Base-by-base conservation (phyloP, 1,140 invertebrate genomes). In the Neelides sp. region DNA sequence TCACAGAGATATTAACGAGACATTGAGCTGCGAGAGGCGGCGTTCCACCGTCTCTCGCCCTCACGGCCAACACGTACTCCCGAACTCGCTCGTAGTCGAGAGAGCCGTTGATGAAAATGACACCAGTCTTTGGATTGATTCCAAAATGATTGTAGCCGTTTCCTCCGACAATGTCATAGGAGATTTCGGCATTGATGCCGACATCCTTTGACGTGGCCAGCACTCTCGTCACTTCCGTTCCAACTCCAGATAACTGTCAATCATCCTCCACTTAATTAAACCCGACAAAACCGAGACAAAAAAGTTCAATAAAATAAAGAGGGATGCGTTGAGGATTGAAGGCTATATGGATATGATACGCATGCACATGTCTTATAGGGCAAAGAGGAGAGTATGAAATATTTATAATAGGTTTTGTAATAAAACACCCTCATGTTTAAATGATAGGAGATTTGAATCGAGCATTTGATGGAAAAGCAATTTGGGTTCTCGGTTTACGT, bases 111-210 rank as follows among this genome's bases (percentile, higher is more conserved):
- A 93, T 76, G 17, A 70, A 75, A 26, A 96, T 75, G 0, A 82
- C 74, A 61, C 70, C 86, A 19, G 77, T 77, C 48, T 75, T 73
- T 0, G 75, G 72, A 63, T 90, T 73, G 37, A 92, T 80, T 17
- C 72, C 66, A 65, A 91, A 92, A 63, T 89, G 86, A 45, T 81
- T 80, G 56, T 88, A 82, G 61, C 87, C 85, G 62, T 90, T 90
- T 19, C 86, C 87, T 32, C 82, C 85, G 19, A 91, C 77, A 36
- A 94, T 81, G 23, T 83, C 80, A 65, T 97, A 97, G 24, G 78
- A 78, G 23, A 98, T 85, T 63, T 91, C 80, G 0, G 90, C 90
- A 70, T 97, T 97, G 12, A 90, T 77, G 12, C 92, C 92, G 20
- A 82, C 79, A 65, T 98, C 93, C 59, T 82, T 78, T n/a, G 92